phyloP scores from a whole-genome alignment of 2,797 vertebrate species.

The Nyctibius grandis region DNA sequence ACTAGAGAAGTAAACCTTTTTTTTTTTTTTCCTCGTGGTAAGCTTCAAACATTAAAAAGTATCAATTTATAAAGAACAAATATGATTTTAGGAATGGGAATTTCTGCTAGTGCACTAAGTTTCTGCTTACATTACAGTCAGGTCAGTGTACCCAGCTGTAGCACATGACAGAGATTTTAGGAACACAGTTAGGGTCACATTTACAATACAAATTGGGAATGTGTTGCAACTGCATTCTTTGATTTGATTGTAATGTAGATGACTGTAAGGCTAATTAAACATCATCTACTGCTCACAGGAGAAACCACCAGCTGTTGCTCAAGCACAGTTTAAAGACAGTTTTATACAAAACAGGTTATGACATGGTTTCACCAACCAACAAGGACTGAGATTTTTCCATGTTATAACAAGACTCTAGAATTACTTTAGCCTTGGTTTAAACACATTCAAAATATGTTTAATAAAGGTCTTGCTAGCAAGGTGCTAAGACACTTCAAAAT shows the following conservation, averaged over 20 bases:
- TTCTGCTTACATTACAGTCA: not conserved
- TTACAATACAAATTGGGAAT: constrained; percentile 47
- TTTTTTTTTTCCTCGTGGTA: not conserved
- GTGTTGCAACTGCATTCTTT: constrained; percentile 63
- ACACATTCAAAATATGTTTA: not conserved
- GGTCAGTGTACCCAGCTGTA: constrained; percentile 4
- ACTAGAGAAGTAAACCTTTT: not conserved
- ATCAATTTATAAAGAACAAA: not conserved
- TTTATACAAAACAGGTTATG: constrained; percentile 54
- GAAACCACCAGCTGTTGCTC: constrained; percentile 61
- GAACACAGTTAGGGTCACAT: constrained; percentile 62
- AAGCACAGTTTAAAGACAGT: constrained; percentile 54
- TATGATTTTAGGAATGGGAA: not conserved
- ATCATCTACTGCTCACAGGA: constrained; percentile 29
- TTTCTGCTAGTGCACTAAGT: not conserved
- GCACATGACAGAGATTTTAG: constrained; percentile 54
- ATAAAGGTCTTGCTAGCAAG: not conserved
- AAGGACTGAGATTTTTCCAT: constrained; percentile 27
- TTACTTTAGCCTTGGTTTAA: not conserved
- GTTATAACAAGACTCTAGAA: constrained; percentile 8
- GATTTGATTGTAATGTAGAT: constrained; percentile 66
- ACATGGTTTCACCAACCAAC: constrained; percentile 30
- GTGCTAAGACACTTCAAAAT: not conserved
- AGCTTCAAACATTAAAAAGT: not conserved
- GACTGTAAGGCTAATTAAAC: constrained; percentile 60